A percentile compares a stretch with the other conserved stretches of the same genome.
Evolutionary conservation across 2,888 invertebrate species (phyloP).

Genomic region (Oxyteleia sp.): DNA sequence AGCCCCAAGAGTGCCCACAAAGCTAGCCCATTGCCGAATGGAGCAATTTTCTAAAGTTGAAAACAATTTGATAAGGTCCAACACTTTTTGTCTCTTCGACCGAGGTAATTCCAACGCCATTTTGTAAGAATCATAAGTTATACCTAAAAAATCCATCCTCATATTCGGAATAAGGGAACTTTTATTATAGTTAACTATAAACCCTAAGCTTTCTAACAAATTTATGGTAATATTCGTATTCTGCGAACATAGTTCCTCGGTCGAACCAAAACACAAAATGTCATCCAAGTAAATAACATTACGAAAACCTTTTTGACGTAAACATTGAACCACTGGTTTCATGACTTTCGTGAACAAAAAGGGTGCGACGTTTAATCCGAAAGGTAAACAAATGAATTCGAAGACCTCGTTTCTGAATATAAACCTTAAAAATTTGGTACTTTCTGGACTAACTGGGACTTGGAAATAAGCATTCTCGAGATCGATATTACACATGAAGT

Average conservation of each 20-base stretch:
- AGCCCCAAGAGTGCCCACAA: background rate
- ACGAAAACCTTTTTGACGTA: background rate
- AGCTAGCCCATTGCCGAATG: conserved; percentile 16
- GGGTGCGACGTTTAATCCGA: conserved; percentile 5
- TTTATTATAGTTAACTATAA: conserved; percentile 30
- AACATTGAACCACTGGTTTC: background rate
- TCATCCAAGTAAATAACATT: conserved; percentile 4
- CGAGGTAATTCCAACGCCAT: background rate
- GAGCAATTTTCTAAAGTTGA: background rate
- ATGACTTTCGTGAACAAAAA: conserved; percentile 13
- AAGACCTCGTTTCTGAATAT: background rate
- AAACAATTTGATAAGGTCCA: conserved; percentile 3
- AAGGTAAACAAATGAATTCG: conserved; percentile 10
- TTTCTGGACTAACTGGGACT: background rate
- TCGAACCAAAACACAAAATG: conserved; percentile 2
- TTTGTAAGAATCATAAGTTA: conserved; percentile 14
- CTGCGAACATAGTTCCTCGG: background rate
- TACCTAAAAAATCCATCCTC: conserved; percentile 31
- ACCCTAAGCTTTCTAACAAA: conserved; percentile 5
- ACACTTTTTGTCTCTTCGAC: background rate
- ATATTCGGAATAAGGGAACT: conserved; percentile 27
- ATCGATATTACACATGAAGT: background rate
- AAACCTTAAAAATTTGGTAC: conserved; percentile 5
- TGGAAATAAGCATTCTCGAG: background rate
- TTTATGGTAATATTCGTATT: background rate